Conservation (phyloP, 64 coral and sea anemone species). For the Montipora foliosa region DNA sequence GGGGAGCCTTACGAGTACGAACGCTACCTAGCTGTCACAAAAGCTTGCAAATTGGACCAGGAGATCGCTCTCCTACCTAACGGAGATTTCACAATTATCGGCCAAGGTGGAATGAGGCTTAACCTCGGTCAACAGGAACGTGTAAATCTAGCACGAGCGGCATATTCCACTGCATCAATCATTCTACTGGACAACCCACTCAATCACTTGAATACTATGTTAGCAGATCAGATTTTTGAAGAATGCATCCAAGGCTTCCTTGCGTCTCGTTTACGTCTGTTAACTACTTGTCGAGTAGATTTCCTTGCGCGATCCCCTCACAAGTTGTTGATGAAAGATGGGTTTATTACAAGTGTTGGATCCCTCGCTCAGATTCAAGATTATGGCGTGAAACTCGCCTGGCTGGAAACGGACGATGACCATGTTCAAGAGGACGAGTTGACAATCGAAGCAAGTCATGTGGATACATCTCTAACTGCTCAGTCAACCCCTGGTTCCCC, state of each 20-base stretch:
- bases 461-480: no score
- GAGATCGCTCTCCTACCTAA: slow-evolving; percentile 30
- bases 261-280: slow-evolving; percentile 28
- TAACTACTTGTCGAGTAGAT: slow-evolving; percentile 47
- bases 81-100: slow-evolving; percentile 64
- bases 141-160: slow-evolving; percentile 68
- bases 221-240: slow-evolving; percentile 62
- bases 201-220: slow-evolving; percentile 38
- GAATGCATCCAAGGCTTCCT: slow-evolving; percentile 63
- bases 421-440: not conserved
- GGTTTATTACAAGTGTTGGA: slow-evolving; percentile 45
- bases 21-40: slow-evolving; percentile 2
- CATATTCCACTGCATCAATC: slow-evolving; percentile 66
- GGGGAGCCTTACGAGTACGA: slow-evolving; percentile 57
- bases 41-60: slow-evolving; percentile 53
- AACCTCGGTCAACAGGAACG: slow-evolving; percentile 59
- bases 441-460: not conserved
- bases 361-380: slow-evolving; percentile 48
- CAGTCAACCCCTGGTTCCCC: no score
- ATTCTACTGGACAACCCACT: slow-evolving; percentile 72
- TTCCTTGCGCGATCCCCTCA: slow-evolving; percentile 59
- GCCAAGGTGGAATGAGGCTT: slow-evolving; percentile 53
- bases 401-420: slow-evolving; percentile 15
- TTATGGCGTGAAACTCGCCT: slow-evolving; percentile 51
- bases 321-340: slow-evolving; percentile 66